Percentiles rank a stretch among this genome's conserved stretches.
Evolutionary conservation across 2,888 invertebrate species (phyloP).

Genomic region (Hoplodrina blanda): DNA sequence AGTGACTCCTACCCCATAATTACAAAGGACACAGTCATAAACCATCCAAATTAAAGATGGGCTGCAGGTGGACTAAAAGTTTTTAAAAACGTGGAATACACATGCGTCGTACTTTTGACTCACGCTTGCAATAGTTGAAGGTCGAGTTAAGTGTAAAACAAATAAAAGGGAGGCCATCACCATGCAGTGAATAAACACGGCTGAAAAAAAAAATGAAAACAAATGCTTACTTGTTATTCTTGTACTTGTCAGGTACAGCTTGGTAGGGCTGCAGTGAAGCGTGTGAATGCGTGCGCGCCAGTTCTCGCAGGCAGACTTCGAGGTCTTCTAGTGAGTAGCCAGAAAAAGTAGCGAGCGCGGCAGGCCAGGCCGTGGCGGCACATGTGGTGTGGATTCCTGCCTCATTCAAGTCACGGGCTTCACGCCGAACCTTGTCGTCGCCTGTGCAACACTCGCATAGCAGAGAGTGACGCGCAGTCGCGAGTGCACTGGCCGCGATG

Average conservation of each 20-base stretch:
- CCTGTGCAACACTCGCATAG: conserved; percentile 78
- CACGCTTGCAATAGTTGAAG: too few species aligned
- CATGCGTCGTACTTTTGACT: too few species aligned
- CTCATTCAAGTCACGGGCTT: conserved; percentile 38
- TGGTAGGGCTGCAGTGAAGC: conserved; percentile 93
- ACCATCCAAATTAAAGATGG: background rate
- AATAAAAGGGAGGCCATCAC: too few species aligned
- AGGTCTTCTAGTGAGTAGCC: conserved; percentile 92
- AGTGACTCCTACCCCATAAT: background rate
- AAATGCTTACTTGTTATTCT: conserved; percentile 92
- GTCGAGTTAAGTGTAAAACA: too few species aligned
- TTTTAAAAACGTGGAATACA: too few species aligned
- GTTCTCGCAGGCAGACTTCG: conserved; percentile 92
- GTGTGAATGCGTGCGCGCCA: conserved; percentile 93
- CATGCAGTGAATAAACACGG: too few species aligned
- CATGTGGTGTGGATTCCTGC: conserved; percentile 61
- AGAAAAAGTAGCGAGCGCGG: conserved; percentile 91
- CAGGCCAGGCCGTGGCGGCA: conserved; percentile 91
- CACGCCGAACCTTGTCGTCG: conserved; percentile 34
- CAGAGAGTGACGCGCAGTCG: conserved; percentile 94
- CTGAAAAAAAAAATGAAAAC: background rate
- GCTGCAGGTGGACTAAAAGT: background rate
- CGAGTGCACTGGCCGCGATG: conserved; percentile 95
- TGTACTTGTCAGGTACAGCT: conserved; percentile 97
- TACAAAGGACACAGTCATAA: background rate